Evolutionary conservation across 2,888 invertebrate species (phyloP), one percentile per base, ranked within the genome.

Genomic region (Eristalis pertinax): DNA sequence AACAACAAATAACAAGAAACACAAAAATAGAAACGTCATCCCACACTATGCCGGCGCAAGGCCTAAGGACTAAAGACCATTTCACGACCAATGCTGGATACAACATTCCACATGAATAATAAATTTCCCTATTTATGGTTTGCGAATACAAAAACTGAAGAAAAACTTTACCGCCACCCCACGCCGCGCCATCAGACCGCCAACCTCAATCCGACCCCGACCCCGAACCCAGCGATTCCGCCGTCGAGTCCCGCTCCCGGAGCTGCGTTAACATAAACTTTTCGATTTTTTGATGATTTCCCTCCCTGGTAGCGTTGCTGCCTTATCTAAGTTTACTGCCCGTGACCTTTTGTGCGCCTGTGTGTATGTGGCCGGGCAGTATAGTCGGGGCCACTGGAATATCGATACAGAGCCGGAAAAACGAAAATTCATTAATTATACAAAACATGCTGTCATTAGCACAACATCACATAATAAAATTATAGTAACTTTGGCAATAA

Each of bases 371-470:
- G 8, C 32, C 32, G 32, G 35, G 62, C 63, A 50, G 38, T 35
- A 22, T 63, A 38, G 43, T 41, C 60, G 22, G 32, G 58, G 4
- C 56, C 8, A 58, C 43, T 58, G n/a, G 43, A 74, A 74, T 75
- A 68, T 85, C 78, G 77, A 74, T 74, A 79, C 50, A 68, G 72
- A 58, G 32, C 64, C 62, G 64, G 74, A 73, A 75, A 83, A 83
- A 86, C 78, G 70, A 79, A 82, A 79, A 85, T 77, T 86, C 83
- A 86, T 86, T 86, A 86, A 83, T 83, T 79, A 83, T 86, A 86
- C 83, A 83, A 83, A 82, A 86, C 86, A 83, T 78, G 85, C 77
- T 86, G 86, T 86, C 86, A 83, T 86, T 86, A 86, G 86, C 83
- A 83, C 82, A 86, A 83, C 78, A 86, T 78, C 83, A 79, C 83